Percentiles rank a stretch among this genome's conserved stretches.
phyloP scores from a whole-genome alignment of 2,888 invertebrate genomes.

The Galerucella calmariensis region DNA sequence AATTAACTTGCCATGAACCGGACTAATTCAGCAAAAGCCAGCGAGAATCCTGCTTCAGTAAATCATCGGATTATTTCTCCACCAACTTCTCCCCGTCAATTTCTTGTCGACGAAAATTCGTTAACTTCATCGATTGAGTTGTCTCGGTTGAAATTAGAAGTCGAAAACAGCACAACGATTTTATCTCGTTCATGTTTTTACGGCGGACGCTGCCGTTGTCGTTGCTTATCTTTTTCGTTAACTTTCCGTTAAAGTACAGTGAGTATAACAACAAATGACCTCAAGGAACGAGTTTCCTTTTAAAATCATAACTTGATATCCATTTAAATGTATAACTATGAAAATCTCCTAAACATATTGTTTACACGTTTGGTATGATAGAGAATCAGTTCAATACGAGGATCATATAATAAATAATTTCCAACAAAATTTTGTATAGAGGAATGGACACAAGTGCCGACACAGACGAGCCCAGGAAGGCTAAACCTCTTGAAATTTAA shows the following conservation, averaged over 20 bases:
- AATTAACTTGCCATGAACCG: slow-evolving; percentile 6
- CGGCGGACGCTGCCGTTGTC: slow-evolving; percentile 1
- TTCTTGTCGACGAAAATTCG: slow-evolving; percentile 33
- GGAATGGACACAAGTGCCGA: too few species aligned
- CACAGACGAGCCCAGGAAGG: too few species aligned
- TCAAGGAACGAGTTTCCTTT: slow-evolving; percentile 10
- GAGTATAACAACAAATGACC: background rate
- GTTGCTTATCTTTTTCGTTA: slow-evolving; percentile 17
- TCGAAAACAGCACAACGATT: slow-evolving; percentile 35
- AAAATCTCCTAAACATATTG: background rate
- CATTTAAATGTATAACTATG: background rate
- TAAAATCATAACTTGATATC: background rate
- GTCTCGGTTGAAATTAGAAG: slow-evolving; percentile 38
- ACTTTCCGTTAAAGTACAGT: slow-evolving; percentile 19
- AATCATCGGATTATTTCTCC: slow-evolving; percentile 32
- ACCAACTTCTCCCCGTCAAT: slow-evolving; percentile 25
- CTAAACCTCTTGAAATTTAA: too few species aligned
- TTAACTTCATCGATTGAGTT: slow-evolving; percentile 38
- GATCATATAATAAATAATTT: too few species aligned
- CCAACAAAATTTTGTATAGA: too few species aligned
- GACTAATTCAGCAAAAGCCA: slow-evolving; percentile 13
- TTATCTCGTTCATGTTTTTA: slow-evolving; percentile 29
- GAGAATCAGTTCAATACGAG: too few species aligned
- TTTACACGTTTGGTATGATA: background rate
- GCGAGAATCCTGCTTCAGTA: slow-evolving; percentile 14